These are phyloP conservation scores for Ennomos erosarius DNA, from an alignment of 2,888 invertebrate genomes.

Conservation along the genomic window DNA sequence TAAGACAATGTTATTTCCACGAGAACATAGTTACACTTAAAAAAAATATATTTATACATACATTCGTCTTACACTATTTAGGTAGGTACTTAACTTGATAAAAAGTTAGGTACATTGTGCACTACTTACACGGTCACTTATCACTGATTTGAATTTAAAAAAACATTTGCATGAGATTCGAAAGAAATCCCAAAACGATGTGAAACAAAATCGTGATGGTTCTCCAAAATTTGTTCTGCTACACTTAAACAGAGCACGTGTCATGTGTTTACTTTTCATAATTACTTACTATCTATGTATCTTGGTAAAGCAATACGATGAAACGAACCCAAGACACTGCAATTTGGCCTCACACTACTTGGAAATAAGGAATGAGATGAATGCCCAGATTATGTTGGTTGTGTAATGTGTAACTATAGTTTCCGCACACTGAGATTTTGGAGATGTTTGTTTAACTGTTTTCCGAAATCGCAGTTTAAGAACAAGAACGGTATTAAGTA, in stretches of 20 bases:
- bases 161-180: slow-evolving; percentile 6
- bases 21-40: too few species aligned
- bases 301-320: slow-evolving; percentile 7
- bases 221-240: slow-evolving; percentile 21
- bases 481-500: slow-evolving; percentile 68
- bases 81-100: too few species aligned
- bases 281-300: slow-evolving; percentile 26
- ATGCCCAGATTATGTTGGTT: slow-evolving; percentile 9
- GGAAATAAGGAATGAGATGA: slow-evolving; percentile 20
- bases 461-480: slow-evolving; percentile 64
- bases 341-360: slow-evolving; percentile 12
- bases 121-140: too few species aligned
- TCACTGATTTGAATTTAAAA: slow-evolving; percentile 5
- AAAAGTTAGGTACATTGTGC: too few species aligned
- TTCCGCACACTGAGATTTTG: slow-evolving; percentile 58
- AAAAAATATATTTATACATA: too few species aligned
- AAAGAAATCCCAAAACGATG: slow-evolving; percentile 18
- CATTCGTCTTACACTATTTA: too few species aligned
- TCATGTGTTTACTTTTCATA: slow-evolving; percentile 39
- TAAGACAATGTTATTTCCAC: too few species aligned
- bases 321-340: slow-evolving; percentile 4
- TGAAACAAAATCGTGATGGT: slow-evolving; percentile 15
- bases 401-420: slow-evolving; percentile 30
- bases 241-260: slow-evolving; percentile 47
- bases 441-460: slow-evolving; percentile 68